These are phyloP conservation scores for Cheilosia scutellata DNA, from an alignment of 2,888 invertebrate genomes.

Conservation along the genomic window DNA sequence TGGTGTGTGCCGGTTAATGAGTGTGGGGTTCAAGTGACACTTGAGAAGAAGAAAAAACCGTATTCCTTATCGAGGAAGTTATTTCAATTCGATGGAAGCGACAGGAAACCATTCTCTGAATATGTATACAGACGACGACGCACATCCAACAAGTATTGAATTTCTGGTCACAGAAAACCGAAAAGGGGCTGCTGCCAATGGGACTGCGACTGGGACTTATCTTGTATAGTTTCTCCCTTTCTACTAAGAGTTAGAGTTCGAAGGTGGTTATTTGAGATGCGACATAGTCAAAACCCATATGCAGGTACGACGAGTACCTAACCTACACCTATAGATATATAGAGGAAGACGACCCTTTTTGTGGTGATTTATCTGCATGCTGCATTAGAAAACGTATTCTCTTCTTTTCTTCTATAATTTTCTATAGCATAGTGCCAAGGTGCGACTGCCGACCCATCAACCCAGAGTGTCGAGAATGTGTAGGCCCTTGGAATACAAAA, in stretches of 20 bases:
- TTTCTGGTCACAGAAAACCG: slow-evolving; percentile 58
- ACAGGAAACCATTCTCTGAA: slow-evolving; percentile 66
- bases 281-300: slow-evolving; percentile 28
- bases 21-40: slow-evolving; percentile 73
- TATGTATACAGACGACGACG: background rate
- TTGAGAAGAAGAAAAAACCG: slow-evolving; percentile 30
- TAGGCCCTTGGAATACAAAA: slow-evolving; percentile 71
- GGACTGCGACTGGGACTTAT: slow-evolving; percentile 6
- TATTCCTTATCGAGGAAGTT: slow-evolving; percentile 70
- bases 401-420: slow-evolving; percentile 46
- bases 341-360: slow-evolving; percentile 57
- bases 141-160: slow-evolving; percentile 60
- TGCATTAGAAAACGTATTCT: slow-evolving; percentile 55
- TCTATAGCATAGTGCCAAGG: slow-evolving; percentile 44
- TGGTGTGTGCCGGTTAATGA: slow-evolving; percentile 36
- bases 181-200: slow-evolving; percentile 31
- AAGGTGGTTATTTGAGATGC: slow-evolving; percentile 73
- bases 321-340: too few relatives aligned
- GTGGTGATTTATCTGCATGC: slow-evolving; percentile 72
- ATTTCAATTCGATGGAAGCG: slow-evolving; percentile 69
- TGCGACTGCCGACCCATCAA: slow-evolving; percentile 54
- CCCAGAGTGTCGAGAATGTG: slow-evolving; percentile 47
- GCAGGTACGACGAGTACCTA: slow-evolving; percentile 29
- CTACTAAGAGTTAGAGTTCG: slow-evolving; percentile 52
- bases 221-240: slow-evolving; percentile 6